A percentile compares a stretch with the other conserved stretches of the same genome.
Evolutionary conservation across 2,113 vertebrate species (phyloP).

Genomic region (Ptychochromis oligacanthus): DNA sequence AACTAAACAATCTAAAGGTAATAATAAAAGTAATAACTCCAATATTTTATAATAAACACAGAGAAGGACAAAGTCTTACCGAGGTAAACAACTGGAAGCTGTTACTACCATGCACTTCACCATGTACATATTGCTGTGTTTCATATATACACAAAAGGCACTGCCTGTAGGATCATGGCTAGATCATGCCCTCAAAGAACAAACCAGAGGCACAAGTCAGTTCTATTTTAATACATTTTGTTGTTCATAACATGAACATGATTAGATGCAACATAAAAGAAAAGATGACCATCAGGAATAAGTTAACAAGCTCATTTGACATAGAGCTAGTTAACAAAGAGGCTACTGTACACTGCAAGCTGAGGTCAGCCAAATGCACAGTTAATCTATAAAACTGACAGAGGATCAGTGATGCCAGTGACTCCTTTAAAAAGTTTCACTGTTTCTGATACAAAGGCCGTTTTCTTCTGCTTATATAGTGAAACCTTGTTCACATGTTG

Average conservation of each 20-base stretch:
- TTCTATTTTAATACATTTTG: background rate
- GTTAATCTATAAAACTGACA: slow-evolving; percentile 5
- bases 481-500: background rate
- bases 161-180: background rate
- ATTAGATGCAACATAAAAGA: background rate
- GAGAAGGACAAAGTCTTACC: fast-evolving
- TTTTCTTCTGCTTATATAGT: background rate
- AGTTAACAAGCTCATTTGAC: background rate
- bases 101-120: background rate
- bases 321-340: background rate
- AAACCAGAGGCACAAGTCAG: background rate
- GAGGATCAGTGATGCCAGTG: background rate
- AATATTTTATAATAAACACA: background rate
- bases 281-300: background rate
- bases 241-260: background rate
- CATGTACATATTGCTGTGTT: background rate
- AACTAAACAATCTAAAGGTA: no score
- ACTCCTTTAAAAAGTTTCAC: background rate
- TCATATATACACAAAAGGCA: background rate
- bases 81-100: fast-evolving
- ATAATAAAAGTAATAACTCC: no score
- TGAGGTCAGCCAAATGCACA: background rate
- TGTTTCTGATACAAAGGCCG: background rate
- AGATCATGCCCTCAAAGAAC: background rate
- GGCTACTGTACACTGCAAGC: background rate